Evolutionary conservation across 1,140 invertebrate genomes (phyloP).

Genomic region (Tetramorium parvispinum): DNA sequence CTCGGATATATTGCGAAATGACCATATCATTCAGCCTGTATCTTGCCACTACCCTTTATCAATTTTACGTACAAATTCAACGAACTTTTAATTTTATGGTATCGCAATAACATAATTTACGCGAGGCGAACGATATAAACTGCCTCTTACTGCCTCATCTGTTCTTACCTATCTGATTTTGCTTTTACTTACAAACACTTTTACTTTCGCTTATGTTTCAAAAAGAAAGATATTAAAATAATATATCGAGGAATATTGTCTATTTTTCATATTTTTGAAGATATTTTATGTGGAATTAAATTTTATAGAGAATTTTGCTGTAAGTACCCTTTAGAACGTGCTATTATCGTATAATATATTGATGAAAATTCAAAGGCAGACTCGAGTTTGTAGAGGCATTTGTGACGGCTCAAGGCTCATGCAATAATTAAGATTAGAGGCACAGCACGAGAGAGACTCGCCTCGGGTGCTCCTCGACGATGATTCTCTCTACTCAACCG

Average conservation of each 20-base stretch:
- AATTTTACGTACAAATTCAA: conserved; percentile 23
- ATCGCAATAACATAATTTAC: conserved; percentile 35
- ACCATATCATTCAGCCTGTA: not conserved
- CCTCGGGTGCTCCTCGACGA: conserved; percentile 32
- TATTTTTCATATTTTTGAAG: not conserved
- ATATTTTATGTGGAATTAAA: not conserved
- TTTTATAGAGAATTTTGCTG: not conserved
- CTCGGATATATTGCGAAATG: conserved; percentile 16
- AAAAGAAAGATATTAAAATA: not conserved
- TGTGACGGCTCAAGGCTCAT: conserved; percentile 38
- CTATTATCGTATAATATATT: conserved; percentile 57
- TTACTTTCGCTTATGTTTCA: not conserved
- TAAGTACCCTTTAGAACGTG: not conserved
- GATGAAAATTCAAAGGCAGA: conserved; percentile 58
- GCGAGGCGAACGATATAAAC: not conserved
- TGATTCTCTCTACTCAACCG: conserved; percentile 21
- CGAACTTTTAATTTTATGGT: conserved; percentile 22
- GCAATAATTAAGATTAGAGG: conserved; percentile 66
- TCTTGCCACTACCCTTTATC: conserved; percentile 28
- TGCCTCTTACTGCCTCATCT: not conserved
- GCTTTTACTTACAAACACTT: not conserved
- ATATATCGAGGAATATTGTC: not conserved
- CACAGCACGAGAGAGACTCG: conserved; percentile 5
- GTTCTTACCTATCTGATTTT: not conserved
- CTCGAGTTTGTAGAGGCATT: not conserved